These are phyloP conservation scores for Fistularia tabacaria DNA, from an alignment of 2,797 vertebrate genomes.

Conservation along the genomic window DNA sequence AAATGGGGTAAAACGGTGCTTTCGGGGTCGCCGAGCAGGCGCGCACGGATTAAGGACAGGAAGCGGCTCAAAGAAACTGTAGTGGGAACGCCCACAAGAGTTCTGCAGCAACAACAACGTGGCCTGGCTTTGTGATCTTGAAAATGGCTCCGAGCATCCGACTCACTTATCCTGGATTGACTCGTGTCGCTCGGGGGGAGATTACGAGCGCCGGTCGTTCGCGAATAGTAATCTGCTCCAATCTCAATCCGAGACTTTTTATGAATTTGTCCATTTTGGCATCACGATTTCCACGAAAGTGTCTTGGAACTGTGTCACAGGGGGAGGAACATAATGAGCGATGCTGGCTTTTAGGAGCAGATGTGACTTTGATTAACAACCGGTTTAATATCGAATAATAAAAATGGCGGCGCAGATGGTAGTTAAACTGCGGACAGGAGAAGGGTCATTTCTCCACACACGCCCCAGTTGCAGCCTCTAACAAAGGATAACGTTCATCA, in stretches of 20 bases:
- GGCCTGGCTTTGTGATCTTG: slow-evolving; percentile 63
- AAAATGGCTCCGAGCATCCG: slow-evolving; percentile 59
- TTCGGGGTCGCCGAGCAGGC: slow-evolving; percentile 61
- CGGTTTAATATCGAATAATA: no score
- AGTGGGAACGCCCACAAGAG: slow-evolving; percentile 60
- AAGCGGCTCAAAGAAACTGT: slow-evolving; percentile 39
- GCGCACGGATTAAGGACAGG: slow-evolving; percentile 62
- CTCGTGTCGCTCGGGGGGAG: slow-evolving; percentile 21
- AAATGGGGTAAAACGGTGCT: slow-evolving; percentile 22
- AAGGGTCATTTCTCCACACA: no score
- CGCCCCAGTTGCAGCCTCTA: no score
- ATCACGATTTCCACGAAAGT: not conserved
- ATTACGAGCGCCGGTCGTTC: slow-evolving; percentile 39
- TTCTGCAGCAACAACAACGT: slow-evolving; percentile 56
- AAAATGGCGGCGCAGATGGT: no score
- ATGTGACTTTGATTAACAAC: no score
- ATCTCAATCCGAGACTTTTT: slow-evolving; percentile 23
- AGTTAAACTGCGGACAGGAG: no score
- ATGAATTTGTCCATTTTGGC: not conserved
- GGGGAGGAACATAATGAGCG: no score
- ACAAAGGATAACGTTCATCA: no score
- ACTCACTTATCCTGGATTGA: slow-evolving; percentile 24
- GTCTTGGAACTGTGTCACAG: no score
- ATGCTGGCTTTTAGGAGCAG: no score
- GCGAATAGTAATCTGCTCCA: slow-evolving; percentile 29